Conservation (phyloP, 92 coral and sea anemone species). For the Meandrina meandrites region DNA sequence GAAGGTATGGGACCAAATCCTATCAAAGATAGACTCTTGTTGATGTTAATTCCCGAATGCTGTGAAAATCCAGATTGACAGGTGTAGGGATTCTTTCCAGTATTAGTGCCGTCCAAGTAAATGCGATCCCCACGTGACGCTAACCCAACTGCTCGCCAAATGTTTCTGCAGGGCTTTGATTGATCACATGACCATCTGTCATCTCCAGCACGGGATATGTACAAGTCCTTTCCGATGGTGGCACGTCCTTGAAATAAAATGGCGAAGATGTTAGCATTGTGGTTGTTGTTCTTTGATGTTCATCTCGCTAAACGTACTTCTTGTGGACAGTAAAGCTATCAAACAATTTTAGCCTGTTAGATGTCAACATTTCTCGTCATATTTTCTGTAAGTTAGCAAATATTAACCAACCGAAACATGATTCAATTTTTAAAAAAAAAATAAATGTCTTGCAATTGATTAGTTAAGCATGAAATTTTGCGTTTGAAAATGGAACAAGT, state of each 20-base stretch:
- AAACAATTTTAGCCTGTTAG: no score
- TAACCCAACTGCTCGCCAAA: conserved; percentile 17
- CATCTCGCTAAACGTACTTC: no score
- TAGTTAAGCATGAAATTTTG: no score
- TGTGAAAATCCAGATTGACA: conserved; percentile 17
- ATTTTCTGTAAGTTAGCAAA: no score
- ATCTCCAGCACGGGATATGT: conserved; percentile 18
- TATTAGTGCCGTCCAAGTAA: conserved; percentile 45
- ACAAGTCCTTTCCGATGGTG: background rate
- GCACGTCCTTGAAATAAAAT: background rate
- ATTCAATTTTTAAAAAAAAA: no score
- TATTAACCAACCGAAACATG: no score
- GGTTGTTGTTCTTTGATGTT: no score
- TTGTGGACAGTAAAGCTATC: no score
- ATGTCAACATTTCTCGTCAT: no score
- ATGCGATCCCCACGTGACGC: conserved; percentile 13
- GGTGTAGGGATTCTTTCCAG: conserved; percentile 33
- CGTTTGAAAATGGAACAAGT: no score
- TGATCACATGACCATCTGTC: conserved; percentile 32
- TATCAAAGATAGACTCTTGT: conserved; percentile 9
- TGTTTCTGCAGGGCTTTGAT: conserved; percentile 24
- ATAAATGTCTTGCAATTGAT: no score
- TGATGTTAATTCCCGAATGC: conserved; percentile 22
- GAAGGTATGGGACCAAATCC: background rate
- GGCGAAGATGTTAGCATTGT: no score